These are phyloP conservation scores for Paradoxurus hermaphroditus DNA, from an alignment of 2,113 vertebrate genomes.

Conservation along the genomic window DNA sequence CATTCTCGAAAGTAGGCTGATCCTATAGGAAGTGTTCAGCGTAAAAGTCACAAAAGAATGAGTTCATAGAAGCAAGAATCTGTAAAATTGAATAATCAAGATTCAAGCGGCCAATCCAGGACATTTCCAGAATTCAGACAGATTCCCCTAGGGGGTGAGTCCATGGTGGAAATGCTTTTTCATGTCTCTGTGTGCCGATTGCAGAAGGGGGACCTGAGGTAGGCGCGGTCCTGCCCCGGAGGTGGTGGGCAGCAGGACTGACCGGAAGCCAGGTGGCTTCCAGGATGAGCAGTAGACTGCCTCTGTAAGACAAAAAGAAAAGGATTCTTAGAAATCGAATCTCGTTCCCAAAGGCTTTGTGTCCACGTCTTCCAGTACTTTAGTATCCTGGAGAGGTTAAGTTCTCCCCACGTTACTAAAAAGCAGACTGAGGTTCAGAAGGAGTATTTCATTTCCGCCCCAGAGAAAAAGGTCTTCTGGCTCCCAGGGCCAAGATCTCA, in stretches of 20 bases:
- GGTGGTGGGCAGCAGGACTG: not conserved
- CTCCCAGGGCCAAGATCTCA: constrained; percentile 14
- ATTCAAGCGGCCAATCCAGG: not conserved
- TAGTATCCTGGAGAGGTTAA: not conserved
- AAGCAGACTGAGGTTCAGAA: constrained; percentile 9
- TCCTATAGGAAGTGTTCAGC: constrained; percentile 56
- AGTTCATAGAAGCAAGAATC: not conserved
- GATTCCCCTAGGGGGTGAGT: not conserved
- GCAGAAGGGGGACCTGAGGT: not conserved
- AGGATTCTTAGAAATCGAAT: not conserved
- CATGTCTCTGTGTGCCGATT: not conserved
- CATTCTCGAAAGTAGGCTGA: constrained; percentile 66
- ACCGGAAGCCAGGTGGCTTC: not conserved
- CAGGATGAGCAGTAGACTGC: not conserved
- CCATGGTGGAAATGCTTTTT: not conserved
- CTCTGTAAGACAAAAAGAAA: not conserved
- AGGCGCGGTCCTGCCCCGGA: not conserved
- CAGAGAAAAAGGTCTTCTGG: not conserved
- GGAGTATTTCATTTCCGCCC: not conserved
- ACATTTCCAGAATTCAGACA: not conserved
- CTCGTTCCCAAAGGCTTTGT: not conserved
- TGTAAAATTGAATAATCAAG: not conserved
- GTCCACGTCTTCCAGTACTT: not conserved
- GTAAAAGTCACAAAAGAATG: constrained; percentile 33
- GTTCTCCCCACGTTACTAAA: not conserved